A percentile compares a stretch with the other conserved stretches of the same genome.
phyloP scores from a whole-genome alignment of 2,888 invertebrate species.

The Venustoraphidia nigricollis region DNA sequence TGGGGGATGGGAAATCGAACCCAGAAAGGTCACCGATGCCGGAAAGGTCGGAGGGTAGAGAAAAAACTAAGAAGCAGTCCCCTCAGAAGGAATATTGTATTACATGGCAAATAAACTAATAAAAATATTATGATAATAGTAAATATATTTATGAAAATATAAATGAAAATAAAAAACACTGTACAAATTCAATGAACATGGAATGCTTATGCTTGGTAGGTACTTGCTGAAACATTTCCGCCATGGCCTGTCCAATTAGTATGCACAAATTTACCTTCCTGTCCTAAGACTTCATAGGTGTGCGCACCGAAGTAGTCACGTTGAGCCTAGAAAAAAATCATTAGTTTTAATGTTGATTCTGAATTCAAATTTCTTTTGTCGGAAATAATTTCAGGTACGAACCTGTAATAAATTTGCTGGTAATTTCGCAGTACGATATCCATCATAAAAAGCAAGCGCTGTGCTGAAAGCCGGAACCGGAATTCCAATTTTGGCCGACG shows the following conservation, averaged over 20 bases:
- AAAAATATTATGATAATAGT: too few species aligned
- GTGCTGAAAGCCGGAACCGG: slow-evolving; percentile 88
- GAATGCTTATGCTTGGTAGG: slow-evolving; percentile 55
- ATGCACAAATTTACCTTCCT: slow-evolving; percentile 83
- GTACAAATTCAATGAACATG: too few species aligned
- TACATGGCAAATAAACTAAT: too few species aligned
- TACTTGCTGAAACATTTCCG: slow-evolving; percentile 87
- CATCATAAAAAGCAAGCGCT: slow-evolving; percentile 94
- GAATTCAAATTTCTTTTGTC: too few species aligned
- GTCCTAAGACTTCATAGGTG: slow-evolving; percentile 78
- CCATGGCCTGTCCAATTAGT: slow-evolving; percentile 99
- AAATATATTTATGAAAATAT: too few species aligned
- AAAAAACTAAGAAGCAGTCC: too few species aligned
- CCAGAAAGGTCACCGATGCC: too few species aligned
- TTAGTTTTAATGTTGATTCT: too few species aligned
- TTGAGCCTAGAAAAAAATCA: slow-evolving; percentile 51
- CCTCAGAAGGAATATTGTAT: too few species aligned
- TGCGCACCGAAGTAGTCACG: slow-evolving; percentile 98
- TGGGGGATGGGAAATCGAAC: too few species aligned
- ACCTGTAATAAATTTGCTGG: slow-evolving; percentile 94
- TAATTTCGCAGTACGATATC: slow-evolving; percentile 69
- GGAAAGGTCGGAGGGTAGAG: too few species aligned
- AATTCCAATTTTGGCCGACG: slow-evolving; percentile 58
- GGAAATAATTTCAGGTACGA: slow-evolving; percentile 8
- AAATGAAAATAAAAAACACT: too few species aligned